phyloP scores from a whole-genome alignment of 30 jellyfish, hydroid and myxozoan genomes.

The Nemopilema nomurai region DNA sequence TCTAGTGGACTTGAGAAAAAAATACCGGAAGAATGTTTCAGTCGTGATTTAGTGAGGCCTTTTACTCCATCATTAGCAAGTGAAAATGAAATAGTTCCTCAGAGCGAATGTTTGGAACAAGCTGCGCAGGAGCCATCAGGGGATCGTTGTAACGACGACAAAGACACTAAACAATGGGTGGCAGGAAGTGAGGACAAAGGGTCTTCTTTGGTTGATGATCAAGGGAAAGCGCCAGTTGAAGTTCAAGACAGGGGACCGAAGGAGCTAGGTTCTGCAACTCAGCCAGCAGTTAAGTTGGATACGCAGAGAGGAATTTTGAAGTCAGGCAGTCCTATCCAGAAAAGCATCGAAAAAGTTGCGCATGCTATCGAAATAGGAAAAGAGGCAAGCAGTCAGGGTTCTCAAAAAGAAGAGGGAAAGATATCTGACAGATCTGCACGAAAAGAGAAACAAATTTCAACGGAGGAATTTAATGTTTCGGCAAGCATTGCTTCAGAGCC shows the following conservation, averaged over 20 bases:
- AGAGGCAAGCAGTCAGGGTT: background rate
- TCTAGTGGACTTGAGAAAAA: background rate
- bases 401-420: background rate
- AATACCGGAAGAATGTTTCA: background rate
- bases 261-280: too few relatives aligned
- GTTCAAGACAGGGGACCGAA: background rate
- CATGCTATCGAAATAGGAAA: background rate
- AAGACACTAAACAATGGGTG: background rate
- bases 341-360: conserved; percentile 1
- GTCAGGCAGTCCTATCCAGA: too few relatives aligned
- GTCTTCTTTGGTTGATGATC: background rate
- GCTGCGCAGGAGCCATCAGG: background rate
- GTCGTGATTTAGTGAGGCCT: background rate
- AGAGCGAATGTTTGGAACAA: background rate
- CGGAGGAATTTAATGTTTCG: background rate
- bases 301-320: too few relatives aligned
- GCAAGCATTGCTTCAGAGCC: background rate
- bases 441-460: background rate
- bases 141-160: background rate
- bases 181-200: background rate
- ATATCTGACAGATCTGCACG: background rate
- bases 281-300: too few relatives aligned
- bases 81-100: background rate
- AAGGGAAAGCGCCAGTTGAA: background rate
- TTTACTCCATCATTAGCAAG: background rate